Evolutionary conservation across 2,888 invertebrate genomes (phyloP), one percentile per base, ranked within the genome.

Genomic region (Anagyrus pseudococci): DNA sequence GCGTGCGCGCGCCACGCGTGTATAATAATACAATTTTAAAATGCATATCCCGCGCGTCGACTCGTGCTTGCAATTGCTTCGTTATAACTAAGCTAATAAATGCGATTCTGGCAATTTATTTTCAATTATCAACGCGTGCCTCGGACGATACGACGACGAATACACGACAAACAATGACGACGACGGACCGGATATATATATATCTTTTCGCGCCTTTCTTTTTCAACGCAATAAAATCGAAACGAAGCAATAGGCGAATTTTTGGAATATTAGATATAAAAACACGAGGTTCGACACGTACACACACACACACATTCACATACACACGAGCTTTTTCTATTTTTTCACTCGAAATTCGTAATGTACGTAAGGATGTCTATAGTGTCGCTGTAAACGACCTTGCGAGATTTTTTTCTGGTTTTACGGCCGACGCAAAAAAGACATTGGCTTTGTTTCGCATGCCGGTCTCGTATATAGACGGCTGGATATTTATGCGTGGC

Each of bases 201-300:
- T n/a, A n/a, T n/a, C n/a, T n/a, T n/a, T n/a, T n/a, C n/a, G n/a
- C n/a, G n/a, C n/a, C n/a, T n/a, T n/a, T n/a, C n/a, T n/a, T n/a
- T n/a, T n/a, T 8, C 17, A 47, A 10, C 7, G 55, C 56, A 56
- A 56, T 64, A 64, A 52, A 49, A 47, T 47, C 37, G 37, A 37
- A 64, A 47, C 44, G 20, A 56, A 64, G 56, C 59, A 59, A 59
- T 52, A 64, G 56, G 23, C n/a, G 37, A 52, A 40, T 56, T 40
- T 56, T 49, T 25, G 40, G 59, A 56, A 54, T 6, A 19, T 4
- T 15, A 23, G 48, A 54, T 6, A 19, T 4, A 19, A 23, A 54
- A 54, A 57, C 40, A 46, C 17, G 10, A 47, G 20, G 33, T 52
- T 59, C 40, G 41, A 20, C n/a, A n/a, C n/a, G n/a, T n/a, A n/a